A percentile compares a stretch with the other conserved stretches of the same genome.
These are phyloP conservation scores for Varecia variegata DNA, from an alignment of 2,797 vertebrate genomes.

Conservation along the genomic window DNA sequence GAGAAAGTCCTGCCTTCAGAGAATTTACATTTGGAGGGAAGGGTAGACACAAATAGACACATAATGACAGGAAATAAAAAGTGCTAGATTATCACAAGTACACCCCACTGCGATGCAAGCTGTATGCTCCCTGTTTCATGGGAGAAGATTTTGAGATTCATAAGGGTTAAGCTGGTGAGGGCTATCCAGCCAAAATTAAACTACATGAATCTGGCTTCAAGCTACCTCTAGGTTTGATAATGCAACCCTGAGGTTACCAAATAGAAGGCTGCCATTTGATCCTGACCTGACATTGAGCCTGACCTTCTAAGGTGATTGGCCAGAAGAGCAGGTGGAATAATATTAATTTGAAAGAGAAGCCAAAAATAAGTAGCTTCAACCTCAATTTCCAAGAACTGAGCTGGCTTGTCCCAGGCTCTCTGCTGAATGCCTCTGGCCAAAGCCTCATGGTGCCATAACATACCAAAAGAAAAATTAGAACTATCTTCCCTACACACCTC, in stretches of 20 bases:
- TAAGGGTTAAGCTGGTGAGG: not conserved
- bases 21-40: not conserved
- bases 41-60: not conserved
- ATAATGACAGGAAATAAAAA: not conserved
- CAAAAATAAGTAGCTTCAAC: not conserved
- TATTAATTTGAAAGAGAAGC: not conserved
- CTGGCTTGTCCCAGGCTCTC: not conserved
- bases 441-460: not conserved
- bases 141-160: not conserved
- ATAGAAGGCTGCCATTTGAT: not conserved
- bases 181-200: not conserved
- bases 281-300: not conserved
- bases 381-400: not conserved
- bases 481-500: accelerated
- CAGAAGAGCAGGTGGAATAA: not conserved
- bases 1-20: not conserved
- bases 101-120: not conserved
- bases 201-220: not conserved
- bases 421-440: too few species aligned
- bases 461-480: not conserved
- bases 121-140: too few species aligned
- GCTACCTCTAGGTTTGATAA: not conserved
- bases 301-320: not conserved
- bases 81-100: not conserved
- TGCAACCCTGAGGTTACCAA: not conserved